These are phyloP conservation scores for Gallinago paraguaiae DNA, from an alignment of 2,113 vertebrate genomes.

Conservation along the genomic window DNA sequence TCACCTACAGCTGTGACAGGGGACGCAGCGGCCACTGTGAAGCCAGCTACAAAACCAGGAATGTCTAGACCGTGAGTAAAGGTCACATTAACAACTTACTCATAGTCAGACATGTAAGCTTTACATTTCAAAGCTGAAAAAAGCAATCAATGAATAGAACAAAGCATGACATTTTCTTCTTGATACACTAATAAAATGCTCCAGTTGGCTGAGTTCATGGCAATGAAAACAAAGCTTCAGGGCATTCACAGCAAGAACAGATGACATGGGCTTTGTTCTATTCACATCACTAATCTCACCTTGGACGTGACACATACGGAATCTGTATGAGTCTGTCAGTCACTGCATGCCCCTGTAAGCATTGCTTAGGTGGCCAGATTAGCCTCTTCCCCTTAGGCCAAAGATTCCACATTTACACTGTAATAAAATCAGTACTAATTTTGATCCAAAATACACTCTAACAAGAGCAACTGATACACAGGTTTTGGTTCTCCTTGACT, in stretches of 20 bases:
- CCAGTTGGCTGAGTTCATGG: neutral
- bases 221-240: conserved; percentile 43
- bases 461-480: neutral
- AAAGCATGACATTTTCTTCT: conserved; percentile 35
- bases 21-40: accelerated
- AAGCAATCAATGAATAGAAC: neutral
- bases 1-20: neutral
- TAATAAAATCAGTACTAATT: conserved; percentile 17
- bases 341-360: neutral
- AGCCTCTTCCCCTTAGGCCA: neutral
- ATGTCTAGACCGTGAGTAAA: neutral
- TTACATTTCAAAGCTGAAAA: neutral
- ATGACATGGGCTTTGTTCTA: conserved; percentile 31
- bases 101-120: neutral
- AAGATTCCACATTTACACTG: neutral
- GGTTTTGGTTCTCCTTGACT: neutral
- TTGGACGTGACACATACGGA: neutral
- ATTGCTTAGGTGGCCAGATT: conserved; percentile 32
- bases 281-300: conserved; percentile 48
- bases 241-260: conserved; percentile 27
- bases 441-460: neutral
- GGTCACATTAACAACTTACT: neutral
- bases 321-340: neutral
- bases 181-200: conserved; percentile 39
- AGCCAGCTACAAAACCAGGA: neutral